Evolutionary conservation across 1,140 invertebrate genomes (phyloP), one percentile per base, ranked within the genome.

Genomic region (Antheraea pernyi): DNA sequence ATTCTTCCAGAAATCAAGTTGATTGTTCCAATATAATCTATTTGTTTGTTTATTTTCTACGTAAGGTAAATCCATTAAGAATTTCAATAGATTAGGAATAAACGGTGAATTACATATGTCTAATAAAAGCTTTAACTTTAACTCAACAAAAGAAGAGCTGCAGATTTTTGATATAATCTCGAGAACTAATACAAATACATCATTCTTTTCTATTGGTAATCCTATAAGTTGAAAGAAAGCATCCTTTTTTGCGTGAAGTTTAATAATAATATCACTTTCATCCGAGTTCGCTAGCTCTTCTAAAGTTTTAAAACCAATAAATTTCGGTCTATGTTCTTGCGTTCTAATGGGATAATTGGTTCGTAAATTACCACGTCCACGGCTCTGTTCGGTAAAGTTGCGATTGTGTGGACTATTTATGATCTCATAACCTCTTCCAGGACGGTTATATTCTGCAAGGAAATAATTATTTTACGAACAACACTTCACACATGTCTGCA

Each of bases 21-120:
- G 74, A 65, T 90, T 76, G 9, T 81, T 80, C 93, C 92, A 93
- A 60, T 92, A 93, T 62, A 88, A 69, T 19, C 71, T 80, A 61
- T 89, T 89, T 30, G 77, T 61, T 3, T 72, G 58, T 11, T 81
- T 81, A 39, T 59, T 66, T 10, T 76, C 70, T 7, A 77, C 71
- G 53, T 89, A 90, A 11, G 86, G 86, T 60, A 93, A 76, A 37
- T 86, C 73, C 71, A 84, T 81, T 42, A 93, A 70, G 79, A 91
- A 92, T 13, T 73, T 77, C 22, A 78, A 70, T 13, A 92, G 74
- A 22, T 74, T 75, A 16, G 73, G 61, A 13, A 92, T 81, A 76
- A 92, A 93, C 36, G 84, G 74, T 0, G 84, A 83, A 73, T 88
- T 82, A 65, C 85, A 88, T 19, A 91, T 65, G 13, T 79, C 79